phyloP scores from a whole-genome alignment of 2,888 invertebrate species.

The Catocala sponsa region DNA sequence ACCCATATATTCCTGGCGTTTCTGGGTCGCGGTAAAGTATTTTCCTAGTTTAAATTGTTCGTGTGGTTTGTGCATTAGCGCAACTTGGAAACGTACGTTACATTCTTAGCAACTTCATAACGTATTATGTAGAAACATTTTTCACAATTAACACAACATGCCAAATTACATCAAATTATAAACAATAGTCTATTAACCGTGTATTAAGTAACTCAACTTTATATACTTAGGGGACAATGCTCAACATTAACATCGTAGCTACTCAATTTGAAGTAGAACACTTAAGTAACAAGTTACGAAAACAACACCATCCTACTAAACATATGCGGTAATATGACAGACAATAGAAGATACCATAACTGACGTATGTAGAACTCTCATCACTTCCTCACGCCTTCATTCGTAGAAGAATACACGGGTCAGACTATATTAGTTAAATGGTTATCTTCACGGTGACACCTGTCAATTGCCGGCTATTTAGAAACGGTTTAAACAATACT shows the following conservation, averaged over 20 bases:
- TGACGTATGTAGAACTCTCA: slow-evolving; percentile 29
- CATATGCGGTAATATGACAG: slow-evolving; percentile 46
- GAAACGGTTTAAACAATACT: no score
- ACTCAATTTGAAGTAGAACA: slow-evolving; percentile 53
- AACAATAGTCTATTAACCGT: slow-evolving; percentile 37
- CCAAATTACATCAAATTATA: slow-evolving; percentile 34
- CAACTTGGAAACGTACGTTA: no score
- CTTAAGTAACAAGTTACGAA: slow-evolving; percentile 53
- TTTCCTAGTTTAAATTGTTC: no score
- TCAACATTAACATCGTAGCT: slow-evolving; percentile 28
- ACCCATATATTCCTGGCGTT: no score
- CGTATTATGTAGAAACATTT: no score
- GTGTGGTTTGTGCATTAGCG: no score
- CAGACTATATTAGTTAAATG: slow-evolving; percentile 20
- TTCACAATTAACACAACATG: slow-evolving; percentile 6
- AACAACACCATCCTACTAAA: slow-evolving; percentile 41
- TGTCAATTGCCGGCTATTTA: not conserved
- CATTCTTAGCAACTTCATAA: no score
- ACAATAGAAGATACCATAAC: slow-evolving; percentile 40
- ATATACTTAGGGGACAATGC: slow-evolving; percentile 45
- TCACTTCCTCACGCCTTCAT: slow-evolving; percentile 11
- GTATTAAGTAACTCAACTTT: slow-evolving; percentile 49
- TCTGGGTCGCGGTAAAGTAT: no score
- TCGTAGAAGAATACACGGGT: slow-evolving; percentile 1
- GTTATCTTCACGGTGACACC: not conserved